Base-by-base conservation (phyloP, 2,113 vertebrate species). In the Hydropotes inermis region DNA sequence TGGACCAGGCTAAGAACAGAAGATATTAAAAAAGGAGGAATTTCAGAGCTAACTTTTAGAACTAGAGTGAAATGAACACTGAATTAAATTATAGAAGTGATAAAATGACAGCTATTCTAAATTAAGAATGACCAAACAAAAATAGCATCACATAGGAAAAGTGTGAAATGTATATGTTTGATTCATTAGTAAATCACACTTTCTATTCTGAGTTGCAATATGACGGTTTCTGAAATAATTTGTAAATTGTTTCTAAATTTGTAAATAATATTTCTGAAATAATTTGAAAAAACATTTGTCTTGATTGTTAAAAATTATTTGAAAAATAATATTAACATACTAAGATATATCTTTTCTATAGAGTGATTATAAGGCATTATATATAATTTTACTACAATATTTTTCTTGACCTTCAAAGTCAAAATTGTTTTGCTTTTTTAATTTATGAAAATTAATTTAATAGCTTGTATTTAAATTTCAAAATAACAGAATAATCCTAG, bases 101-200 rank as follows among this genome's bases (percentile, higher is more conserved):
- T 30, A 88, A 74, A 86, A 47, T 57, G 54, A 74, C 36, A 87
- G 28, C 33, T 64, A n/a, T 3, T 91, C 21, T 93, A 79, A 95
- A 45, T 95, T 88, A 93, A 14, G 58, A 96, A 74, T 52, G 16
- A 91, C 33, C 19, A 82, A 93, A 82, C 58, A 95, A 94, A 93
- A 76, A 84, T 9, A 58, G 19, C 15, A 82, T 81, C 25, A 61
- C 11, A 74, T 14, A 57, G 11, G 12, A 64, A 96, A 54, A 57
- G 1, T 55, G 67, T 93, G n/a, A 95, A 94, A 95, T 52, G 6
- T 25, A n/a, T n/a, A 76, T 60, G n/a, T 2, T 52, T 36, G 45
- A 92, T 74, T 81, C 81, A 54, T 43, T 39, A 87, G 30, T 64
- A 70, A 94, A 74, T 88, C 95, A 87, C 23, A 82, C 12, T 11